phyloP scores from a whole-genome alignment of 2,113 vertebrate genomes.

The Butorides virescens region DNA sequence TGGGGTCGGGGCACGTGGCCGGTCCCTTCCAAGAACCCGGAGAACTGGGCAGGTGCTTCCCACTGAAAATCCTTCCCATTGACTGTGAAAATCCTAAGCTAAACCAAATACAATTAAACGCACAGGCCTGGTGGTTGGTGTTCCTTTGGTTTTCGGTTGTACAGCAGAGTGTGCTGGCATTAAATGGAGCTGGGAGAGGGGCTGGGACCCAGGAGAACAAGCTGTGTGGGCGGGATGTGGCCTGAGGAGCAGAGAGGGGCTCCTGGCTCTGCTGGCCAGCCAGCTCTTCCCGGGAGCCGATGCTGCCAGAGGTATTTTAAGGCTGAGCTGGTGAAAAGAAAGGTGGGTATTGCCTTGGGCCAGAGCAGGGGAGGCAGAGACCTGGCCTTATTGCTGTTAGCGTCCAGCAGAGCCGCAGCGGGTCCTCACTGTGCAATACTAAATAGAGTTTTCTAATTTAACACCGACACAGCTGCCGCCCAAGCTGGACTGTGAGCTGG shows the following conservation, averaged over 20 bases:
- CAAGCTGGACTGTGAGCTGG: background rate
- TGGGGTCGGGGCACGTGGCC: fast-evolving
- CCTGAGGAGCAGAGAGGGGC: background rate
- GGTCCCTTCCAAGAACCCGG: background rate
- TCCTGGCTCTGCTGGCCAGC: background rate
- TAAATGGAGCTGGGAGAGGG: background rate
- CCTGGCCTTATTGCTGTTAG: background rate
- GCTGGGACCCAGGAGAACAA: background rate
- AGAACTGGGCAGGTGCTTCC: background rate
- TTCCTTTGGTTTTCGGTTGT: background rate
- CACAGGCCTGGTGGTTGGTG: background rate
- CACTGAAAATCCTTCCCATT: background rate
- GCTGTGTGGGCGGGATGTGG: background rate
- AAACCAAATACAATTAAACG: fast-evolving
- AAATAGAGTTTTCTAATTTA: background rate
- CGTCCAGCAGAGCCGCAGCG: background rate
- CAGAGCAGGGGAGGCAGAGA: background rate
- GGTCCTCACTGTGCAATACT: background rate
- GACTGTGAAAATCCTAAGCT: background rate
- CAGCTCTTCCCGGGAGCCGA: background rate
- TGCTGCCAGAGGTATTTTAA: background rate
- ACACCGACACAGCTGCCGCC: background rate
- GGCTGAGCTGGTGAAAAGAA: background rate
- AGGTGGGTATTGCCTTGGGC: background rate
- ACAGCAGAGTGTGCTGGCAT: background rate